Base-by-base conservation (phyloP, 2,888 invertebrate species). In the Frankliniella intonsa region DNA sequence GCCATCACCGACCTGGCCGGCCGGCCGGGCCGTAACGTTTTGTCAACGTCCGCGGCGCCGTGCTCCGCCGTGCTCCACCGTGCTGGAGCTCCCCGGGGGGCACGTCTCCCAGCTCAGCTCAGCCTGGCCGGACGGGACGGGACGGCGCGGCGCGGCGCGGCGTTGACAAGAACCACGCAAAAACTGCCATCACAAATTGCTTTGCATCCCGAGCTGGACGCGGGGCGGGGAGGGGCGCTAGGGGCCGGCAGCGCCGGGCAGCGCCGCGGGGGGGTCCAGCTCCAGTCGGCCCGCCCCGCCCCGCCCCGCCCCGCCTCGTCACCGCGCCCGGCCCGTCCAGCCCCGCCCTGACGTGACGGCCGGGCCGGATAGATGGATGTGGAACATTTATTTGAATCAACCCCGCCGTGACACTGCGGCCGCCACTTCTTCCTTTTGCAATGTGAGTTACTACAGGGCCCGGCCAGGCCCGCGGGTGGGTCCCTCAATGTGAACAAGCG, bases 121-220 rank as follows among this genome's bases (percentile, higher is more conserved):
- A 0, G 69, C 55, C 55, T 5, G 22, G 22, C 69, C 69, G 69
- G n/a, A 11, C 11, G 22, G n/a, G 69, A 11, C 69, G 22, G 11
- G 22, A 5, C 69, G 22, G 69, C 69, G n/a, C n/a, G n/a, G n/a
- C 19, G 19, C 69, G 2, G n/a, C 22, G 22, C 69, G 69, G n/a
- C 69, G 69, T 69, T 69, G 69, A 69, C 69, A 69, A 69, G 69
- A 69, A 19, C 69, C 69, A 10, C 22, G 69, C 69, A 69, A 69
- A 69, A 69, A 69, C 69, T 69, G 69, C n/a, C 69, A 22, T 19
- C 69, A 69, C 69, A 69, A 69, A 69, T 69, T 69, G 69, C 69
- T 69, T 69, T 69, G 69, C 69, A 69, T 55, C 55, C 17, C 17
- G 55, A 17, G 55, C 55, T 17, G 55, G 55, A 17, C 55, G 38